phyloP scores from a whole-genome alignment of 1,140 invertebrate genomes.

The Papilio machaon region DNA sequence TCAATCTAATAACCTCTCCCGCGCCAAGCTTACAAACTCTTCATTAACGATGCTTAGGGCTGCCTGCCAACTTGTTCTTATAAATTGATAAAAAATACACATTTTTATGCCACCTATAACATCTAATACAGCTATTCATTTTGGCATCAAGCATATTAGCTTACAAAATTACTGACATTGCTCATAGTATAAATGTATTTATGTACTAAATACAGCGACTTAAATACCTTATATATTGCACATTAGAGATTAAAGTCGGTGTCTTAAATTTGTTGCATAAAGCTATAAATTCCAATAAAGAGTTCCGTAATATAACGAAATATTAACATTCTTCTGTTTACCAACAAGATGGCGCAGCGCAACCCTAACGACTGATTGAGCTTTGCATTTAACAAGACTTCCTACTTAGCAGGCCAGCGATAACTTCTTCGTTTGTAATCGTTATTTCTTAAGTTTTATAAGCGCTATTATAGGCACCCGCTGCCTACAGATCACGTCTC shows the following conservation, averaged over 20 bases:
- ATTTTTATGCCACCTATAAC: too few relatives aligned
- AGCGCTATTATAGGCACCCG: background rate
- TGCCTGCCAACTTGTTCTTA: constrained; percentile 22
- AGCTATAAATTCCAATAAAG: too few relatives aligned
- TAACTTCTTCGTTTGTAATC: constrained; percentile 37
- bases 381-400: constrained; percentile 39
- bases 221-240: too few relatives aligned
- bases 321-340: background rate
- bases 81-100: too few relatives aligned
- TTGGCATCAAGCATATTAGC: too few relatives aligned
- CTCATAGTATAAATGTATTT: too few relatives aligned
- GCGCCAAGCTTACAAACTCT: constrained; percentile 39
- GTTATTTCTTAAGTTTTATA: constrained; percentile 30
- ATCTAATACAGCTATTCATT: too few relatives aligned
- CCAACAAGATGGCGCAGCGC: background rate
- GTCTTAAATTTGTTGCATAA: too few relatives aligned
- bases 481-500: background rate
- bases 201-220: too few relatives aligned
- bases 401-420: constrained; percentile 37
- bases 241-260: too few relatives aligned
- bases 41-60: constrained; percentile 38
- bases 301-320: too few relatives aligned
- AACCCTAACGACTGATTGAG: constrained; percentile 34
- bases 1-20: constrained; percentile 51
- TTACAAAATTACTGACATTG: too few relatives aligned